Evolutionary conservation across 1,140 invertebrate species (phyloP).

Genomic region (Cepaea nemoralis): DNA sequence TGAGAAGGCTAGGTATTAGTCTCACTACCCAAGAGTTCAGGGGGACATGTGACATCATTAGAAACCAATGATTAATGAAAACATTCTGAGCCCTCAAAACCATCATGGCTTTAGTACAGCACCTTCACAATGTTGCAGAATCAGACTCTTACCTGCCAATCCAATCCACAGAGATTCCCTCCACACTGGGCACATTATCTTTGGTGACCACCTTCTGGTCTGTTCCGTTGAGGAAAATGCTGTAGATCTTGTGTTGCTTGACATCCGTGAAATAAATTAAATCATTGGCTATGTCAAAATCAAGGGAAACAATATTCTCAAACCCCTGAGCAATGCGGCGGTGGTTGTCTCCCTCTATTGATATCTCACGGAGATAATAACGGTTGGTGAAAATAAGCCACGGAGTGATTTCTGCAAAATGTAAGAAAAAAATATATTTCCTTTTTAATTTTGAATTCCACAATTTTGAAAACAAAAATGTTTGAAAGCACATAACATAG

Average conservation of each 20-base stretch:
- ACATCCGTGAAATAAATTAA: constrained; percentile 95
- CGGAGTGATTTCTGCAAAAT: constrained; percentile 77
- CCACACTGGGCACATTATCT: constrained; percentile 93
- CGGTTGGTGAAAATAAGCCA: constrained; percentile 98
- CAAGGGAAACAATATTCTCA: constrained; percentile 95
- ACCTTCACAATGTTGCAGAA: too few species aligned
- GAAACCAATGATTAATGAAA: too few species aligned
- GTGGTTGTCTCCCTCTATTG: constrained; percentile 87
- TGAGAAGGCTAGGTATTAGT: too few species aligned
- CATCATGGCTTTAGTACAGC: too few species aligned
- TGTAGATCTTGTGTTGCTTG: constrained; percentile 84
- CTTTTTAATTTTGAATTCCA: too few species aligned
- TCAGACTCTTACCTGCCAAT: constrained; percentile 76
- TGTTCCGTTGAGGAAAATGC: constrained; percentile 75
- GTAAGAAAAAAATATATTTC: not conserved
- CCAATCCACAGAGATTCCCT: constrained; percentile 98
- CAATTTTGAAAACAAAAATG: too few species aligned
- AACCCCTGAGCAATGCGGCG: constrained; percentile 93
- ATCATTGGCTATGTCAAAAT: constrained; percentile 88
- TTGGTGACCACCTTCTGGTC: constrained; percentile 84
- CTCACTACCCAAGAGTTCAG: too few species aligned
- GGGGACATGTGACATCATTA: too few species aligned
- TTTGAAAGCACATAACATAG: too few species aligned
- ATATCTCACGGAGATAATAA: constrained; percentile 97
- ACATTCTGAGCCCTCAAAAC: too few species aligned